phyloP scores from a whole-genome alignment of 1,140 invertebrate species.

The Halyomorpha halys region DNA sequence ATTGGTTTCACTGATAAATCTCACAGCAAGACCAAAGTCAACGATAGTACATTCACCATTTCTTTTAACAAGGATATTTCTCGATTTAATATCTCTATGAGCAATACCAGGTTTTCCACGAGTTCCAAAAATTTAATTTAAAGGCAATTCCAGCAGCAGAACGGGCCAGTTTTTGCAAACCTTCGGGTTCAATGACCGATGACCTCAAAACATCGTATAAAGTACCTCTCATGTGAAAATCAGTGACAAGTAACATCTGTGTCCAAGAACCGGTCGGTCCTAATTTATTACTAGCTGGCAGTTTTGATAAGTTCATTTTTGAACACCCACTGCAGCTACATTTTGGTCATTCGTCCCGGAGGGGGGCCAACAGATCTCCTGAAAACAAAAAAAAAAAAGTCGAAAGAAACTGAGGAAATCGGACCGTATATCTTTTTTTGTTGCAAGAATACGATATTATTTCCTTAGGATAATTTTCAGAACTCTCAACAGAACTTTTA shows the following conservation, averaged over 20 bases:
- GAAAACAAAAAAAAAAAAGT: too few relatives aligned
- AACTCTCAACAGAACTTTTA: too few relatives aligned
- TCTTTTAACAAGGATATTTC: constrained; percentile 87
- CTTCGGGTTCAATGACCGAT: constrained; percentile 54
- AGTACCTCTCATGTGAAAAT: constrained; percentile 82
- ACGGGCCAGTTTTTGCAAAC: constrained; percentile 54
- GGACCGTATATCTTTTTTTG: too few relatives aligned
- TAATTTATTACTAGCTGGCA: too few relatives aligned
- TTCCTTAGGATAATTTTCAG: too few relatives aligned
- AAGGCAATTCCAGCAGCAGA: constrained; percentile 66
- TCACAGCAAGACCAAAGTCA: constrained; percentile 89
- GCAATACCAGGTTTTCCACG: constrained; percentile 82
- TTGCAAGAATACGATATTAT: too few relatives aligned
- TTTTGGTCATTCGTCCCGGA: too few relatives aligned
- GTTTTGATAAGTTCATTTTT: too few relatives aligned
- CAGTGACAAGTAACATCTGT: constrained; percentile 77
- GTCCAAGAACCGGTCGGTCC: constrained; percentile 56
- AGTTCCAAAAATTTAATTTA: constrained; percentile 84
- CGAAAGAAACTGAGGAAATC: too few relatives aligned
- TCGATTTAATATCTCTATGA: constrained; percentile 90
- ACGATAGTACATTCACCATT: constrained; percentile 89
- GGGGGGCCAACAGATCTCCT: too few relatives aligned
- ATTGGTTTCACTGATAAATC: constrained; percentile 70
- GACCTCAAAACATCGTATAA: constrained; percentile 79
- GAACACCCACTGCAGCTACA: too few relatives aligned